These are phyloP conservation scores for Australoheros scitulus DNA, from an alignment of 2,113 vertebrate species.

Conservation along the genomic window DNA sequence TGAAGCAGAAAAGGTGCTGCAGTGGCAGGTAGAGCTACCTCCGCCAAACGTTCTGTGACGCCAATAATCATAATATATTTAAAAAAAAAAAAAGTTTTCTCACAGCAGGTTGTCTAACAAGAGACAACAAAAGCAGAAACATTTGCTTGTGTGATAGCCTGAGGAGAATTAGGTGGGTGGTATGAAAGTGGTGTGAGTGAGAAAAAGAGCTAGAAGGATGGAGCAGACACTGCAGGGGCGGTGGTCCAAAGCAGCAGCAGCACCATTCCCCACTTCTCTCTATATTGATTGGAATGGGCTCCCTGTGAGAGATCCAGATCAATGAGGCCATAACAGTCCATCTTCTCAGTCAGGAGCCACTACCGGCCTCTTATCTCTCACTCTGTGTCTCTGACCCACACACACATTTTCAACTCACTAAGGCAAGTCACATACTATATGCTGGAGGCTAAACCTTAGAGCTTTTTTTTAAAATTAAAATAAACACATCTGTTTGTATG, in stretches of 20 bases:
- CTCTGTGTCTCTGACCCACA: conserved; percentile 14
- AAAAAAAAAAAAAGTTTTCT: background rate
- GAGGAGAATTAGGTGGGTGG: conserved; percentile 20
- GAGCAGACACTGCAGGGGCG: conserved; percentile 29
- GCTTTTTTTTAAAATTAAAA: background rate
- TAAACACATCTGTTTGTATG: background rate
- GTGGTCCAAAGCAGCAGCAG: conserved; percentile 46
- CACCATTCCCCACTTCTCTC: conserved; percentile 34
- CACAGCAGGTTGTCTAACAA: conserved; percentile 1
- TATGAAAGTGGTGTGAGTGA: conserved; percentile 21
- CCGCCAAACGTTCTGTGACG: background rate
- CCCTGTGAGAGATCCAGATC: conserved; percentile 61
- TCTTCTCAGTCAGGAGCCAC: conserved; percentile 66
- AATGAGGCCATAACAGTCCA: conserved; percentile 69
- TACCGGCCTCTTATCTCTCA: conserved; percentile 47
- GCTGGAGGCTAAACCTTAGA: background rate
- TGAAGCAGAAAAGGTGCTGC: background rate
- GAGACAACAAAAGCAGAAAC: conserved; percentile 8
- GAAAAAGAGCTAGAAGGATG: conserved; percentile 13
- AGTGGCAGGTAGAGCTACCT: background rate
- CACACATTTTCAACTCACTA: conserved; percentile 10
- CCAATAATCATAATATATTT: background rate
- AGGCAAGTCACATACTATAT: background rate
- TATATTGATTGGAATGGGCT: conserved; percentile 50
- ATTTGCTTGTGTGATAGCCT: conserved; percentile 10